Evolutionary conservation across 1,140 invertebrate genomes (phyloP).

Genomic region (Whitmania pigra): DNA sequence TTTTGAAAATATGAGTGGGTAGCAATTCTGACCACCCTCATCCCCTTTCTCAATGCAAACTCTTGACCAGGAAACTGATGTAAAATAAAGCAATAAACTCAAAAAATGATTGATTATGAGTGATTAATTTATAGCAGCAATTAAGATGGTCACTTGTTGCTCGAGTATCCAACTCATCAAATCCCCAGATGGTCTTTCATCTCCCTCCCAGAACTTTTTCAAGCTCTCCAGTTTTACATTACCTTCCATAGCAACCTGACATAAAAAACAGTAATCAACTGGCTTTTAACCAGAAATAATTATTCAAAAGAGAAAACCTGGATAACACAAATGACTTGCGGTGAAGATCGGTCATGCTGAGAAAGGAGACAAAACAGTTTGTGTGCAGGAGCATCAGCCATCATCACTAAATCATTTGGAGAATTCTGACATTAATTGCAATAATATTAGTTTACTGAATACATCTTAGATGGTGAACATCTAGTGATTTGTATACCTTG

Average conservation of each 20-base stretch:
- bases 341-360: slow-evolving; percentile 38
- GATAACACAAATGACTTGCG: neutral
- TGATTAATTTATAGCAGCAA: neutral
- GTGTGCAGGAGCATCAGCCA: slow-evolving; percentile 96
- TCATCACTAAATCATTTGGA: slow-evolving; percentile 94
- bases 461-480: neutral
- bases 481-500: slow-evolving; percentile 46
- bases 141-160: neutral
- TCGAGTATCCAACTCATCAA: slow-evolving; percentile 4
- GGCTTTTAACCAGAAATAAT: too few species aligned
- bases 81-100: neutral
- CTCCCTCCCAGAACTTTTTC: neutral
- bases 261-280: neutral
- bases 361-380: slow-evolving; percentile 85
- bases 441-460: neutral
- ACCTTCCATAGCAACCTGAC: slow-evolving; percentile 10
- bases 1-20: slow-evolving; percentile 4
- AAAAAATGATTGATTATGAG: neutral
- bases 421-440: slow-evolving; percentile 57
- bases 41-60: neutral
- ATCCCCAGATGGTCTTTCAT: slow-evolving; percentile 6
- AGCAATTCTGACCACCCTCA: slow-evolving; percentile 11
- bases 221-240: slow-evolving; percentile 1
- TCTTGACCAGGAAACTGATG: slow-evolving; percentile 2
- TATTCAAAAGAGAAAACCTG: neutral